Base-by-base conservation (phyloP, 37 sponge, comb jelly and placozoan species). In the Aphrocallistes beatrix region DNA sequence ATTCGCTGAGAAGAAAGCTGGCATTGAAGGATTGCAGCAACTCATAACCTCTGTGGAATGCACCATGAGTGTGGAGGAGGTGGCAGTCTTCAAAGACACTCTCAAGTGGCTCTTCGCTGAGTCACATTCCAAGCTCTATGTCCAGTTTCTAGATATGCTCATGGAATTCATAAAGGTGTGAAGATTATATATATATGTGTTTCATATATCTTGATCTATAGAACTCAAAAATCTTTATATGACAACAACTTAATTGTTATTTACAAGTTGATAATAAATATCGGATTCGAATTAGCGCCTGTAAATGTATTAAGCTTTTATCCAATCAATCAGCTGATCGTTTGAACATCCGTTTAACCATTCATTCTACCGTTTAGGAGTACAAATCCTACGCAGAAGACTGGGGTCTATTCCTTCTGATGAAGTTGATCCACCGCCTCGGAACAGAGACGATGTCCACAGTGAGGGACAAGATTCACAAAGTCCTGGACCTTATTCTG, bases 401-500 rank as follows among this genome's bases (percentile, higher is more conserved):
- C 6, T 60, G 75, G 75, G 75, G 6, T 32, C 25, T 25, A 19
- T 60, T 60, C n/a, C 10, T 60, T 60, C 34, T 60, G 21, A 60
- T 60, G 75, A 60, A 60, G 21, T 13, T 60, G 3, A 3, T 60
- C 25, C 75, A 60, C 75, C 10, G 75, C 10, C 75, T 60, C 34
- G 75, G 75, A 60, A 60, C 75, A 3, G 75, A 60, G 34, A 60
- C 75, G 10, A 60, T 60, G 75, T 60, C 75, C 3, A 60, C 75
- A 32, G 75, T 60, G 6, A 60, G 75, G n/a, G 75, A 60, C 34
- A 60, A 60, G n/a, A 60, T 60, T 19, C 6, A 19, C 3, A 60
- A 60, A 60, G 75, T 60, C 3, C n/a, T 60, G n/a, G 75, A 60
- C n/a, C 28, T 60, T 6, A 60, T 60, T 19, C 10, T 60, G 75